Conservation (phyloP, 2,888 invertebrate genomes). For the Mythimna albipuncta region DNA sequence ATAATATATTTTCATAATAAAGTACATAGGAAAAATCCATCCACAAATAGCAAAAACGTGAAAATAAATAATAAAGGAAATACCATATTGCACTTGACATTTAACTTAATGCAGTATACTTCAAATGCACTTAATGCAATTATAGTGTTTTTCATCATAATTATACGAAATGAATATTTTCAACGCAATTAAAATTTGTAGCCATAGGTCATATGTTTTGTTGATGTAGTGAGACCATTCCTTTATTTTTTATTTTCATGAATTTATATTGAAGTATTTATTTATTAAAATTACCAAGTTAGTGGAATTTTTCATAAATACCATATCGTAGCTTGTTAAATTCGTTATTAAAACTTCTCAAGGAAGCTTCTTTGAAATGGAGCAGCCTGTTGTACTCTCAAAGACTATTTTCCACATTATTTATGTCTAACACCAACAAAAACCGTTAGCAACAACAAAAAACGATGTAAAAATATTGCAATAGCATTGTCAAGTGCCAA, state of each 20-base stretch:
- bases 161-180: slow-evolving; percentile 26
- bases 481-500: neutral
- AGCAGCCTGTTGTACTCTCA: neutral
- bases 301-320: neutral
- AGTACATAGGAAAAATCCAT: neutral
- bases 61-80: slow-evolving; percentile 32
- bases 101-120: slow-evolving; percentile 61
- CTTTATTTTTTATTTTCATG: slow-evolving; percentile 23
- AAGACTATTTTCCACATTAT: neutral
- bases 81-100: slow-evolving; percentile 74
- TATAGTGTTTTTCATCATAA: slow-evolving; percentile 35
- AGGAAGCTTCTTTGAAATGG: neutral
- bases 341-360: neutral
- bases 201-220: slow-evolving; percentile 20
- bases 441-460: neutral
- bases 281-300: neutral
- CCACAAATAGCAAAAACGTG: neutral
- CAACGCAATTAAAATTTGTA: slow-evolving; percentile 9
- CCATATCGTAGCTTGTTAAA: neutral
- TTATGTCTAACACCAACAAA: neutral
- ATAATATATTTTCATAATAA: neutral
- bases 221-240: slow-evolving; percentile 18
- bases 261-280: neutral
- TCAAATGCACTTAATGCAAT: slow-evolving; percentile 53
- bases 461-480: slow-evolving; percentile 8